Conservation (phyloP, 2,888 invertebrate species). For the Harpagoxenus sublaevis region DNA sequence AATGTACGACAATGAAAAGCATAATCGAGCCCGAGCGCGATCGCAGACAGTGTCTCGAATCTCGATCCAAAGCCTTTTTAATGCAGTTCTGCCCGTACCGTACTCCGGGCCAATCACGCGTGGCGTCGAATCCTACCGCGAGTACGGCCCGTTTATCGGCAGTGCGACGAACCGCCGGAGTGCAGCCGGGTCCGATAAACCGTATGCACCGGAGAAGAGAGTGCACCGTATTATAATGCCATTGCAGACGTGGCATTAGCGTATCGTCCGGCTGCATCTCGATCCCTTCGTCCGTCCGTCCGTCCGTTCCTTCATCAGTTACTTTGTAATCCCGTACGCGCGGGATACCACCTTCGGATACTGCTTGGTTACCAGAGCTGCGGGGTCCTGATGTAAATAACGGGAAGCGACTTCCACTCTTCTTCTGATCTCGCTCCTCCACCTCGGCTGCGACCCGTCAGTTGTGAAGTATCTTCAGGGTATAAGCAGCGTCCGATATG, state of each 20-base stretch:
- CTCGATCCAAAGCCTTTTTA: conserved; percentile 72
- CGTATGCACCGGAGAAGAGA: conserved; percentile 63
- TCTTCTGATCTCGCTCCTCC: conserved; percentile 21
- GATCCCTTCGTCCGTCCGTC: conserved; percentile 72
- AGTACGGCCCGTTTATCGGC: conserved; percentile 64
- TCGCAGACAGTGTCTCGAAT: conserved; percentile 65
- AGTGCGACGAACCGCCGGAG: conserved; percentile 12
- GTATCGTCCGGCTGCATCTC: conserved; percentile 77
- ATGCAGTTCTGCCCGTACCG: conserved; percentile 53
- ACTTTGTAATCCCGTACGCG: conserved; percentile 70
- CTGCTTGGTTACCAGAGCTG: conserved; percentile 58
- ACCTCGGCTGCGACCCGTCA: conserved; percentile 46
- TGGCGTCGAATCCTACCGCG: conserved; percentile 57
- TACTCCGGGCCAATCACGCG: conserved; percentile 65
- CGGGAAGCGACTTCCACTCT: conserved; percentile 52
- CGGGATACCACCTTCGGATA: conserved; percentile 69
- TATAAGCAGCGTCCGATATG: conserved; percentile 26
- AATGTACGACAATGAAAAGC: conserved; percentile 56
- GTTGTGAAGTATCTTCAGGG: conserved; percentile 51
- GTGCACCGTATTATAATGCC: conserved; percentile 77
- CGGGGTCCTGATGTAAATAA: conserved; percentile 70
- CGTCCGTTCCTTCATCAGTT: conserved; percentile 75
- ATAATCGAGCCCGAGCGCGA: conserved; percentile 64
- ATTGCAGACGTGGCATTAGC: conserved; percentile 79
- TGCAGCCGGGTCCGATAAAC: conserved; percentile 56